Conservation (phyloP, 2,888 invertebrate genomes). For the Lycaena phlaeas region DNA sequence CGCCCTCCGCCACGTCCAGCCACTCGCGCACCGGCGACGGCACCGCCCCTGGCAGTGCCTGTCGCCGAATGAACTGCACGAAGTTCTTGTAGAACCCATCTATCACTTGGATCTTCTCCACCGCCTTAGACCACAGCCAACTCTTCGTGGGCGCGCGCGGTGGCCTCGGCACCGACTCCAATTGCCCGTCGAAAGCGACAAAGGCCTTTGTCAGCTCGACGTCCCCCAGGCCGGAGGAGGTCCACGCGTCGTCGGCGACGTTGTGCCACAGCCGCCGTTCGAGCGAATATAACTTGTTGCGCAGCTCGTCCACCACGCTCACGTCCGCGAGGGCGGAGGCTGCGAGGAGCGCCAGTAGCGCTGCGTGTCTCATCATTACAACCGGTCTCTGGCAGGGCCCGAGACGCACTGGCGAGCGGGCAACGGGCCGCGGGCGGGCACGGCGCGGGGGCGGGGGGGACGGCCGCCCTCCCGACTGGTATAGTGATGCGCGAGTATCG, state of each 20-base stretch:
- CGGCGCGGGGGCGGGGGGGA: no score
- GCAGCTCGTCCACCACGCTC: conserved; percentile 72
- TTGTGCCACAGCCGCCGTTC: conserved; percentile 69
- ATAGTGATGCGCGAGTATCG: no score
- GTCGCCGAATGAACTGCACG: conserved; percentile 70
- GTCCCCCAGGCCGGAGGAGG: conserved; percentile 54
- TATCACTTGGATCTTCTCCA: conserved; percentile 74
- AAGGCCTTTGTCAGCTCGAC: conserved; percentile 73
- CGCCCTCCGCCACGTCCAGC: conserved; percentile 77
- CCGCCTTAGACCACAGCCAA: conserved; percentile 78
- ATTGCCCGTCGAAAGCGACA: conserved; percentile 64
- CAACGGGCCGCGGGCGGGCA: no score
- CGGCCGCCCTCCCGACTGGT: no score
- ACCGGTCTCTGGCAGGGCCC: conserved; percentile 32
- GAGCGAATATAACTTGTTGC: conserved; percentile 71
- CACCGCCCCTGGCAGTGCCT: conserved; percentile 43
- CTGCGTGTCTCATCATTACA: conserved; percentile 42
- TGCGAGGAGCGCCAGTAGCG: conserved; percentile 37
- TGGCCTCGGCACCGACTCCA: conserved; percentile 45
- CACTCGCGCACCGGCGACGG: conserved; percentile 55
- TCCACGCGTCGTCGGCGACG: conserved; percentile 50
- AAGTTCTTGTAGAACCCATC: conserved; percentile 79
- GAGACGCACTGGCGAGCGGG: conserved; percentile 42
- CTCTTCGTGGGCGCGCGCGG: conserved; percentile 40
- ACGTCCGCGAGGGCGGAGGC: conserved; percentile 35